Evolutionary conservation across 2,797 vertebrate genomes (phyloP).

Genomic region (Synaphobranchus kaupii): DNA sequence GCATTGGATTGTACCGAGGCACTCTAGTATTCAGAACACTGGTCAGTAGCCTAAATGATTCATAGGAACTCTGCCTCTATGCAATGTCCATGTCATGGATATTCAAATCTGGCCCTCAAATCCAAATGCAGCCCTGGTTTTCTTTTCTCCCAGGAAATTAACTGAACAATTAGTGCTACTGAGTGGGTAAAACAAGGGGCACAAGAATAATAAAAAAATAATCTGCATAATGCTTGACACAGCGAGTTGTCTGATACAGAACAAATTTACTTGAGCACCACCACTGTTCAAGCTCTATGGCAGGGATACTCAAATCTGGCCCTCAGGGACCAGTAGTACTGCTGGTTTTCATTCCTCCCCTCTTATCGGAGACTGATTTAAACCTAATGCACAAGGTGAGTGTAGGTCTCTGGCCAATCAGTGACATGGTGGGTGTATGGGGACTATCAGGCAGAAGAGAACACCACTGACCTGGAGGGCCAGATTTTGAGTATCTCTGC

Average conservation of each 20-base stretch:
- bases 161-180: no score
- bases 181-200: background rate
- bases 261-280: background rate
- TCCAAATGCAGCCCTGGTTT: no score
- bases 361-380: background rate
- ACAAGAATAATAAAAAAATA: background rate
- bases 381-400: background rate
- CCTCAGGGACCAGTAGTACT: no score
- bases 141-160: no score
- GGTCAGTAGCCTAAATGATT: no score
- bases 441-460: background rate
- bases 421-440: background rate
- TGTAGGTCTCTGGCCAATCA: background rate
- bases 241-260: background rate
- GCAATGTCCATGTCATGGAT: no score
- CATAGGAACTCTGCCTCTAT: no score
- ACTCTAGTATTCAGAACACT: no score
- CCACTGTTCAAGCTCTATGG: background rate
- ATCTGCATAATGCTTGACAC: background rate
- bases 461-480: background rate
- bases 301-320: background rate
- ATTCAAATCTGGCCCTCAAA: no score
- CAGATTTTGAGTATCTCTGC: background rate
- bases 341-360: no score
- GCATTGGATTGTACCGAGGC: conserved; percentile 3